Base-by-base conservation (phyloP, 1,140 invertebrate genomes). In the Drosophila repleta region DNA sequence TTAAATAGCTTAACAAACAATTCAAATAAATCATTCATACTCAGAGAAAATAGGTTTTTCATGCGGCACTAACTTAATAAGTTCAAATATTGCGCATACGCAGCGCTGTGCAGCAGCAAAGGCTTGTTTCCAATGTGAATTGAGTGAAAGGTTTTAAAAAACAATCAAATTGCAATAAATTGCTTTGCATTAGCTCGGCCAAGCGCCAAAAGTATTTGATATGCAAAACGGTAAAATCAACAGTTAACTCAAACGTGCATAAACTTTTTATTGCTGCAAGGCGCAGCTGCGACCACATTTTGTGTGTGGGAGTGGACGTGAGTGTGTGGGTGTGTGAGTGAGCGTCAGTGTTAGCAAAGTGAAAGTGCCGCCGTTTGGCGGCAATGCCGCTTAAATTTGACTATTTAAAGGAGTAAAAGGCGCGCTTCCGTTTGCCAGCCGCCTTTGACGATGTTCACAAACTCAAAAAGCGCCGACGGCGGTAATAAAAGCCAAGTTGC, bases 401-500 rank as follows among this genome's bases (percentile, higher is more conserved):
- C 43, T 29, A 37, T 21, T 66, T 53, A 55, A 58, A 37, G 52
- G 48, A 49, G 11, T 61, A 52, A 58, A 58, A 45, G 43, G 20
- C 63, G 26, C 35, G 51, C 51, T 52, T 70, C 70, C 77, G 60
- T 18, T 51, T 69, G 62, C 64, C 61, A 61, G 61, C 68, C 37
- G 68, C 62, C 26, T 43, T 64, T 35, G 76, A 83, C 64, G 64
- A 87, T 90, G 81, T 79, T 68, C 39, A 71, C 60, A 58, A 69
- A 82, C 64, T 82, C 57, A 66, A 75, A 65, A 41, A 56, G 39
- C 51, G 26, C n/a, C 41, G 15, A 45, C 43, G 13, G 43, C 21
- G 57, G 62, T 61, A 69, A 67, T 69, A 63, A 61, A 73, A 79
- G 39, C 58, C 70, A 74, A 76, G 53, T 70, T 82, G 75, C 70